A percentile compares a stretch with the other conserved stretches of the same genome.
phyloP scores from a whole-genome alignment of 2,797 vertebrate genomes.

The Cuniculus paca region DNA sequence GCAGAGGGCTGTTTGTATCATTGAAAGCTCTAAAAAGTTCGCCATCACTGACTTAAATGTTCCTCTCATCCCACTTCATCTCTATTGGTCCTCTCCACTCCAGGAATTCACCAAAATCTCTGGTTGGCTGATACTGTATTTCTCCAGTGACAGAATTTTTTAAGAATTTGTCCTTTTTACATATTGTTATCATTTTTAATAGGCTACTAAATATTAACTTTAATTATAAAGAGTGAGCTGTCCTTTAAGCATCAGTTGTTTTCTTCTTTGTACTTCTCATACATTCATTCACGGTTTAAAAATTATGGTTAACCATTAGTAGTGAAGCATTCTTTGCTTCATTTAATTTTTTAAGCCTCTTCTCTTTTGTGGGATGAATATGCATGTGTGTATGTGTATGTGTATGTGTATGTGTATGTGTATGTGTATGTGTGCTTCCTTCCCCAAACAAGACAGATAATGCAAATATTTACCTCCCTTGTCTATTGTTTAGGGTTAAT shows the following conservation, averaged over 20 bases:
- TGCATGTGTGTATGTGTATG: neutral
- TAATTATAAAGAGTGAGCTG: neutral
- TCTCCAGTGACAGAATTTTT: neutral
- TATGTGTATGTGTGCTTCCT: neutral
- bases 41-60: neutral
- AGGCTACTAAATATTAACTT: neutral
- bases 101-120: neutral
- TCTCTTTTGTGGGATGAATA: neutral
- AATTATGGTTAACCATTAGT: neutral
- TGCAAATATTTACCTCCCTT: neutral
- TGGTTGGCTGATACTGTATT: neutral
- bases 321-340: neutral
- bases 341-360: neutral
- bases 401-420: neutral
- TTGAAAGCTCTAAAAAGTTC: neutral
- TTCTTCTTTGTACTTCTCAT: neutral
- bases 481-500: neutral
- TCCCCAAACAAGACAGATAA: neutral
- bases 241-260: neutral
- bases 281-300: neutral
- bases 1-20: neutral
- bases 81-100: neutral
- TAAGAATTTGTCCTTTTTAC: neutral
- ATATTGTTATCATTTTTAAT: slow-evolving; percentile 29
- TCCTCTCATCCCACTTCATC: too few species aligned